Evolutionary conservation across 2,888 invertebrate genomes (phyloP).

Genomic region (Pegoplata infirma): DNA sequence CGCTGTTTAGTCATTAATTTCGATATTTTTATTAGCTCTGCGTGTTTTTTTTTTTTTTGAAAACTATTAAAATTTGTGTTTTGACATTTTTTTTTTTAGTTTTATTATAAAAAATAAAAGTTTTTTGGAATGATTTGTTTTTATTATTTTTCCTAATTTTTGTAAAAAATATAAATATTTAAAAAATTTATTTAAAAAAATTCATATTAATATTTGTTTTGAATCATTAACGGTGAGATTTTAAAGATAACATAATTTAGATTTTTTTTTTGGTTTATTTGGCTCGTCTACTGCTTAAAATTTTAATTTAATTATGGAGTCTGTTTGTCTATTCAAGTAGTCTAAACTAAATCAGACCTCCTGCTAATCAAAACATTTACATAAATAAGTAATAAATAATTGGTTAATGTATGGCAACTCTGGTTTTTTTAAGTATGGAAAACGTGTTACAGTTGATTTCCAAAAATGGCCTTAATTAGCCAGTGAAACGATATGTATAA

Average conservation of each 20-base stretch:
- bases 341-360: slow-evolving; percentile 5
- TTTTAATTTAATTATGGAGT: slow-evolving; percentile 44
- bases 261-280: not conserved
- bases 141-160: slow-evolving; percentile 31
- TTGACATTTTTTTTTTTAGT: slow-evolving; percentile 25
- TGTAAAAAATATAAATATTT: not conserved
- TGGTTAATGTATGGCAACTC: not conserved
- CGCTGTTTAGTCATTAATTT: slow-evolving; percentile 37
- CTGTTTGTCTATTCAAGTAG: slow-evolving; percentile 50
- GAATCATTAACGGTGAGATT: slow-evolving; percentile 28
- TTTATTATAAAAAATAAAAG: not conserved
- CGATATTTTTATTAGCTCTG: slow-evolving; percentile 15
- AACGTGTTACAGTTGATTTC: too few species aligned
- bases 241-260: slow-evolving; percentile 34
- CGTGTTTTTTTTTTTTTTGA: not conserved
- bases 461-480: too few species aligned
- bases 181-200: not conserved
- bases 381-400: slow-evolving; percentile 12
- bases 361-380: not conserved
- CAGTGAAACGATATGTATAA: too few species aligned
- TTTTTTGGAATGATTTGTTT: slow-evolving; percentile 28
- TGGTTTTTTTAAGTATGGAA: not conserved
- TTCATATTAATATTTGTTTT: not conserved
- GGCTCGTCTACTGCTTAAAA: too few species aligned
- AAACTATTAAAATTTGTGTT: slow-evolving; percentile 32